A percentile compares a stretch with the other conserved stretches of the same genome.
phyloP scores from a whole-genome alignment of 2,797 vertebrate species.

The Crocidura indochinensis region DNA sequence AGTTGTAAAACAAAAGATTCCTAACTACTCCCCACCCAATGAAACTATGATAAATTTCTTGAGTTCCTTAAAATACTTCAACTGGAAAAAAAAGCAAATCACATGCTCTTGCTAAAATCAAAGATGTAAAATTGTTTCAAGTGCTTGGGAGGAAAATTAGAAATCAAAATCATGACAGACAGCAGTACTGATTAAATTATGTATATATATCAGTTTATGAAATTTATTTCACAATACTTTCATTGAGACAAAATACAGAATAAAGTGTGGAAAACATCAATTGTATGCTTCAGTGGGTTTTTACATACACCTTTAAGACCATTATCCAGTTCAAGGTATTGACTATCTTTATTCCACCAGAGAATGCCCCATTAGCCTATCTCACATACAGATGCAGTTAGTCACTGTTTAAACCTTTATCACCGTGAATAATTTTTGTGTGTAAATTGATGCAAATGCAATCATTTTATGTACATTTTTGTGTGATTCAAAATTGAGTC shows the following conservation, averaged over 20 bases:
- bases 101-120: not conserved
- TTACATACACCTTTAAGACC: not conserved
- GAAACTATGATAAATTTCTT: constrained; percentile 15
- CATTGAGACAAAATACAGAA: not conserved
- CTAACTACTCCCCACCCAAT: not conserved
- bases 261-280: constrained; percentile 16
- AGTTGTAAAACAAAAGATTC: too few species aligned
- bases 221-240: constrained; percentile 50
- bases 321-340: constrained; percentile 17
- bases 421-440: not conserved
- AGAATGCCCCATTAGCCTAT: not conserved
- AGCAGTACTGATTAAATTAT: not conserved
- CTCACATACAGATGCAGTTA: not conserved
- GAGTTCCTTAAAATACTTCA: not conserved
- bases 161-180: not conserved
- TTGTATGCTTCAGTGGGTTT: constrained; percentile 41
- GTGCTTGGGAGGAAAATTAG: not conserved
- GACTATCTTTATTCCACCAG: not conserved
- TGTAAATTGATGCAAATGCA: constrained; percentile 59
- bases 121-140: not conserved
- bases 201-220: constrained; percentile 20
- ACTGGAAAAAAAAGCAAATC: not conserved
- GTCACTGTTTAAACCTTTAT: constrained; percentile 20
- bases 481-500: constrained; percentile 33
- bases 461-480: not conserved